A percentile compares a stretch with the other conserved stretches of the same genome.
phyloP scores from a whole-genome alignment of 2,797 vertebrate species.

The Eulemur coronatus region DNA sequence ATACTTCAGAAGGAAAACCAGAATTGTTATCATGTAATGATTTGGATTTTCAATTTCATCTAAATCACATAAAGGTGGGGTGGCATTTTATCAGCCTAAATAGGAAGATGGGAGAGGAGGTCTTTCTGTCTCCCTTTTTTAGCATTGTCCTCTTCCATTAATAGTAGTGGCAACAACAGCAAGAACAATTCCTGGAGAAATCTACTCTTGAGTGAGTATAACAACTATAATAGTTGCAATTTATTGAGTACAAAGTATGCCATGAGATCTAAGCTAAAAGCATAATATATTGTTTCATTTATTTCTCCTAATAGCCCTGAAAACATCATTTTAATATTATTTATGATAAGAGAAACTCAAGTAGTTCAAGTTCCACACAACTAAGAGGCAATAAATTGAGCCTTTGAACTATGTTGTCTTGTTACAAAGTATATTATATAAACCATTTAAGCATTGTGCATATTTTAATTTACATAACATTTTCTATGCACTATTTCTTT shows the following conservation, averaged over 20 bases:
- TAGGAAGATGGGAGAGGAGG: neutral
- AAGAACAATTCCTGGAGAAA: neutral
- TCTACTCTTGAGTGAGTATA: neutral
- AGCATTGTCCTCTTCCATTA: neutral
- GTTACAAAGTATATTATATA: neutral
- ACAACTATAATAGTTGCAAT: neutral
- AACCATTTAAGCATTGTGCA: neutral
- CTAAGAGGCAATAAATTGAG: neutral
- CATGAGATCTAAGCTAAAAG: neutral
- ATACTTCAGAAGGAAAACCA: neutral
- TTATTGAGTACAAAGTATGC: neutral
- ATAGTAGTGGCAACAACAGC: neutral
- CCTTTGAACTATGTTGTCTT: neutral
- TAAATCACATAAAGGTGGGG: neutral
- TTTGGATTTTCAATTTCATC: neutral
- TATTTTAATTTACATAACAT: neutral
- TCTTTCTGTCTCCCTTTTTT: neutral
- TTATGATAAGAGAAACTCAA: neutral
- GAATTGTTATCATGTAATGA: neutral
- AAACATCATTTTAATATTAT: neutral
- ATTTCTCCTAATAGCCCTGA: neutral
- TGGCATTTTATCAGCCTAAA: neutral
- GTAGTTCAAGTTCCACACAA: neutral
- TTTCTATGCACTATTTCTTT: neutral
- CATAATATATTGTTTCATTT: neutral